Percentiles rank a stretch among this genome's conserved stretches.
phyloP scores from a whole-genome alignment of 1,140 invertebrate species.

The Elysia chlorotica region DNA sequence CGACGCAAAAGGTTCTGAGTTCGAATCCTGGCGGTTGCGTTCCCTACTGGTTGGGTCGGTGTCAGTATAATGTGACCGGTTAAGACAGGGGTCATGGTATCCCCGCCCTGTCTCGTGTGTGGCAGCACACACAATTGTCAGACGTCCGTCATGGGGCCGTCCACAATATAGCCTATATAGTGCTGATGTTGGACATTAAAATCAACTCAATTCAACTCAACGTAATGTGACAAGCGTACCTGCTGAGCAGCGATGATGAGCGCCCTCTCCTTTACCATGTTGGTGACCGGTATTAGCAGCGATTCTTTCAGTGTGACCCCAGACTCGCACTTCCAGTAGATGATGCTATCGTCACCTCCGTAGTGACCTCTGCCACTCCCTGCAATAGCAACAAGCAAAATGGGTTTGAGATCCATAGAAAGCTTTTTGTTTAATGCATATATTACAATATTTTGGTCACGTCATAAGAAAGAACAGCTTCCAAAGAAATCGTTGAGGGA shows the following conservation, averaged over 20 bases:
- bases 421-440: neutral
- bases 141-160: too few relatives aligned
- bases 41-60: too few relatives aligned
- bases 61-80: too few relatives aligned
- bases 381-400: conserved; percentile 15
- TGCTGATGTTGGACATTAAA: too few relatives aligned
- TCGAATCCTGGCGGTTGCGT: too few relatives aligned
- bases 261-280: conserved; percentile 53
- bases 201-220: too few relatives aligned
- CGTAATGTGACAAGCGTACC: too few relatives aligned
- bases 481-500: neutral
- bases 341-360: conserved; percentile 51
- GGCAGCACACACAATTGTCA: too few relatives aligned
- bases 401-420: neutral
- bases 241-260: conserved; percentile 56
- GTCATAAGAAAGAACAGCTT: neutral
- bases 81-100: too few relatives aligned
- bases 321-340: conserved; percentile 62
- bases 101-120: too few relatives aligned
- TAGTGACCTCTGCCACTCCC: conserved; percentile 44
- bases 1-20: too few relatives aligned
- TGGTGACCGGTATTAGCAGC: conserved; percentile 55
- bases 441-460: neutral
- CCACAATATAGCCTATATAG: too few relatives aligned
- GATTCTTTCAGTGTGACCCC: conserved; percentile 50